A percentile compares a stretch with the other conserved stretches of the same genome.
These are phyloP conservation scores for Pemphigus obesinymphae DNA, from an alignment of 1,140 invertebrate genomes.

Conservation along the genomic window DNA sequence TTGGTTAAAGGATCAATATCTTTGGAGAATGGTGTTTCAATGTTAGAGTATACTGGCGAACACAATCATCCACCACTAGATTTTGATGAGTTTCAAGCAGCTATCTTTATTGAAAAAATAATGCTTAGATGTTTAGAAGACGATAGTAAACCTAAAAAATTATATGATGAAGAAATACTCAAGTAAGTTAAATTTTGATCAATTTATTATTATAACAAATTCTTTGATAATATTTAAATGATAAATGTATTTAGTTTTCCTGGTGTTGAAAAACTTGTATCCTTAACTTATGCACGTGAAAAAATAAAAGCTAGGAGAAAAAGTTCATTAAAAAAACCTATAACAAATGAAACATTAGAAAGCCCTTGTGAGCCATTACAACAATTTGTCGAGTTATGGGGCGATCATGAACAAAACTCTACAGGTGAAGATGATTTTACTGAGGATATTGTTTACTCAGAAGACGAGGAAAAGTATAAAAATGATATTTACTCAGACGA, in stretches of 20 bases:
- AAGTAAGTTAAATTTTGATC: neutral
- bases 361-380: constrained; percentile 14
- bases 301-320: constrained; percentile 36
- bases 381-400: constrained; percentile 28
- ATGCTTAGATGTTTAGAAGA: constrained; percentile 17
- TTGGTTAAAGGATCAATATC: constrained; percentile 25
- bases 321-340: constrained; percentile 17
- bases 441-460: constrained; percentile 2
- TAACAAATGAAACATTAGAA: neutral
- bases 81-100: constrained; percentile 34
- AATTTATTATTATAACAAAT: neutral
- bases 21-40: neutral
- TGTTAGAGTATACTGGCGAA: constrained; percentile 22
- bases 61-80: constrained; percentile 25
- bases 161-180: constrained; percentile 32
- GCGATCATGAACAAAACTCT: neutral
- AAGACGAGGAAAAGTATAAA: neutral
- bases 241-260: constrained; percentile 8
- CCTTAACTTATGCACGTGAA: constrained; percentile 22
- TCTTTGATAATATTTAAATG: neutral
- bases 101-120: constrained; percentile 36
- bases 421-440: neutral
- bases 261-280: constrained; percentile 13
- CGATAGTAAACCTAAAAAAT: constrained; percentile 32
- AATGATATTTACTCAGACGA: constrained; percentile 17